phyloP scores from a whole-genome alignment of 2,113 vertebrate species.

The Podarcis muralis region DNA sequence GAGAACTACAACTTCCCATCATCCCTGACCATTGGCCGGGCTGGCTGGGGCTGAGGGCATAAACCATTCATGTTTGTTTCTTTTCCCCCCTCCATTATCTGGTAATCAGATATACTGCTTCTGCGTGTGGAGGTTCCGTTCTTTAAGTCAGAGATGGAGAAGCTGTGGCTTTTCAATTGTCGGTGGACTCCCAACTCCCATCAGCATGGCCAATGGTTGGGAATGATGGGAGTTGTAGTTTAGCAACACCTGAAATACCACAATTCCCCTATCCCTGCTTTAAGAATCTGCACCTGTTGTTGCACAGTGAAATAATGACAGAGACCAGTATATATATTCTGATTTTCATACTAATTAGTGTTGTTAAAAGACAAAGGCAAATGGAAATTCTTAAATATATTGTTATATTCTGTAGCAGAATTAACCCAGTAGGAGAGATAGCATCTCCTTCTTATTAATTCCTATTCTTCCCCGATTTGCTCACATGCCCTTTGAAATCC shows the following conservation, averaged over 20 bases:
- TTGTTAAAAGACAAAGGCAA: background rate
- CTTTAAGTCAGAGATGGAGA: background rate
- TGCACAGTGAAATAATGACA: rapidly evolving
- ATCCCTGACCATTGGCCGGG: too few relatives aligned
- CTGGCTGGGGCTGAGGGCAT: background rate
- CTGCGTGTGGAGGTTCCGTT: background rate
- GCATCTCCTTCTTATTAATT: background rate
- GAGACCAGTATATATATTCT: rapidly evolving
- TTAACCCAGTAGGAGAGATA: background rate
- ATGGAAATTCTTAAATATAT: background rate
- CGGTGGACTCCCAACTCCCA: too few relatives aligned
- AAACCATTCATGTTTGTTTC: background rate
- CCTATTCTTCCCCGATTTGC: background rate
- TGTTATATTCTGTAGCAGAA: background rate
- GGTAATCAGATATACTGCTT: background rate
- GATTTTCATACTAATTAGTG: background rate
- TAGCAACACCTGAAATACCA: too few relatives aligned
- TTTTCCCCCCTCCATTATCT: background rate
- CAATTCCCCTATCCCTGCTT: too few relatives aligned
- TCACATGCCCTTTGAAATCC: background rate
- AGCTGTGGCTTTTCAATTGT: too few relatives aligned
- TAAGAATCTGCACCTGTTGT: background rate
- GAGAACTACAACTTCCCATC: too few relatives aligned
- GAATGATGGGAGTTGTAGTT: too few relatives aligned
- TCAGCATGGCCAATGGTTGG: too few relatives aligned